Evolutionary conservation across 2,113 vertebrate species (phyloP).

Genomic region (Alligator sinensis): DNA sequence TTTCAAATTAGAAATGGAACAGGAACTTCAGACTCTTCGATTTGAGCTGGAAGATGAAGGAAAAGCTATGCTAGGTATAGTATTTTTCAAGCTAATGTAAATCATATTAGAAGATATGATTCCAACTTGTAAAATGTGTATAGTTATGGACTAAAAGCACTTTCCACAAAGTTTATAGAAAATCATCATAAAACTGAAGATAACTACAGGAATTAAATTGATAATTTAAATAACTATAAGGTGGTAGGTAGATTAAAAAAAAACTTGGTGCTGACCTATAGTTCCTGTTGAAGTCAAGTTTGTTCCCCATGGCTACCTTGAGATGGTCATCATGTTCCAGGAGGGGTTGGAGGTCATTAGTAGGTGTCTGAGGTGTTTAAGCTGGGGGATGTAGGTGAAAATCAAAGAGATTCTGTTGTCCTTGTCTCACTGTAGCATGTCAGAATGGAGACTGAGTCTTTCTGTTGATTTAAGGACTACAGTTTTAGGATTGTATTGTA

Average conservation of each 20-base stretch:
- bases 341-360: too few species aligned
- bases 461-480: too few species aligned
- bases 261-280: not conserved
- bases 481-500: too few species aligned
- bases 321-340: too few species aligned
- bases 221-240: not conserved
- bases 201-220: not conserved
- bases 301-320: too few species aligned
- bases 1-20: slow-evolving; percentile 94
- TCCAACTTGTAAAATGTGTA: not conserved
- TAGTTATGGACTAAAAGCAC: not conserved
- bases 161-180: not conserved
- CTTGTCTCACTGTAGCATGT: too few species aligned
- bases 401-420: too few species aligned
- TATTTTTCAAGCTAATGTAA: slow-evolving; percentile 22
- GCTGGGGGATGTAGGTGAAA: too few species aligned
- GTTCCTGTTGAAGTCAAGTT: not conserved
- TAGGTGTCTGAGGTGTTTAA: too few species aligned
- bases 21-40: slow-evolving; percentile 95
- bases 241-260: not conserved
- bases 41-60: slow-evolving; percentile 98
- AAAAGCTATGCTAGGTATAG: slow-evolving; percentile 95
- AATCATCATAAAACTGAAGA: not conserved
- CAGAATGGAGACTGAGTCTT: too few species aligned
- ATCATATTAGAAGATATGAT: not conserved